Conservation (phyloP, 1,140 invertebrate genomes). For the Nasonia vitripennis region DNA sequence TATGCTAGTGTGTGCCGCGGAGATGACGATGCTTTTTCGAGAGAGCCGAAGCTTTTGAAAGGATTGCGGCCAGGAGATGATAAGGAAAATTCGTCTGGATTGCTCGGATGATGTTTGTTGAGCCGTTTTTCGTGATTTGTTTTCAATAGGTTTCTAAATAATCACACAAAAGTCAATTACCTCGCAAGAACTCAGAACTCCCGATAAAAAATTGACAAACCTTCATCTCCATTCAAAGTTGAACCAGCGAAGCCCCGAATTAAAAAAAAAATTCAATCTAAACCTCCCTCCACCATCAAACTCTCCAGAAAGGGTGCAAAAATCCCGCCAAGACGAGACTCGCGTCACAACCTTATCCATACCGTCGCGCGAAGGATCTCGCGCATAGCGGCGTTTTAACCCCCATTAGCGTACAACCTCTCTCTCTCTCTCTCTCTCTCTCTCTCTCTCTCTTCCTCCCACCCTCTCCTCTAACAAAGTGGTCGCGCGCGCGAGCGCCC, state of each 20-base stretch:
- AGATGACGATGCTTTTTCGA: too few relatives aligned
- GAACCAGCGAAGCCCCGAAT: background rate
- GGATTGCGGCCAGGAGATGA: too few relatives aligned
- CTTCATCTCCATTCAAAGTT: background rate
- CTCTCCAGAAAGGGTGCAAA: background rate
- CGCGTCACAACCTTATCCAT: background rate
- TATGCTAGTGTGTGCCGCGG: background rate
- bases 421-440: background rate
- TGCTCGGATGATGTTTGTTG: too few relatives aligned
- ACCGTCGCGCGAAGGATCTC: slow-evolving; percentile 12
- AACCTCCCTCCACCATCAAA: background rate
- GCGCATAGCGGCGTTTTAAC: slow-evolving; percentile 65
- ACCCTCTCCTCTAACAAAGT: slow-evolving; percentile 37
- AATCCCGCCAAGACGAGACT: background rate
- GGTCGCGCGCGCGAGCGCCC: slow-evolving; percentile 21
- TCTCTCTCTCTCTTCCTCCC: slow-evolving; percentile 4
- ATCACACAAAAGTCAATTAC: too few relatives aligned
- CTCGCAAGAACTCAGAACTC: too few relatives aligned
- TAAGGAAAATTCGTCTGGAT: too few relatives aligned
- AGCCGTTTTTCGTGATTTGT: too few relatives aligned
- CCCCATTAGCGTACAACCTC: slow-evolving; percentile 64
- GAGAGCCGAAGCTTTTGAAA: too few relatives aligned
- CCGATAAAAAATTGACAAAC: background rate
- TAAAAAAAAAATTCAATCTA: background rate
- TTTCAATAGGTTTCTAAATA: too few relatives aligned